These are phyloP conservation scores for Olivierus martensii DNA, from an alignment of 1,140 invertebrate genomes.

Conservation along the genomic window DNA sequence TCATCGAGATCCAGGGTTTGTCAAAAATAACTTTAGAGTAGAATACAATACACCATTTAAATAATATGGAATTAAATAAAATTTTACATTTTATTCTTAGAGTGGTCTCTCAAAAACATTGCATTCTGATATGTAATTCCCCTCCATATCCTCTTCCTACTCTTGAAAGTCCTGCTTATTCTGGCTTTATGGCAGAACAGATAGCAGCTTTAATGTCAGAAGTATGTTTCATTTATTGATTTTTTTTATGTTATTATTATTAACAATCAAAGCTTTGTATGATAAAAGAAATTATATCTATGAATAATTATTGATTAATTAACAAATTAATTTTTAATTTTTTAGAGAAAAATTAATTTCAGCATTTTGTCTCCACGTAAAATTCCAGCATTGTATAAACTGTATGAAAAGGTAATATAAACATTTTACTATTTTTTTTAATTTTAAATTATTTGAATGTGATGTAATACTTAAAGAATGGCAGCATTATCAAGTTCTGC, in stretches of 20 bases:
- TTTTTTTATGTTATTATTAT: too few relatives aligned
- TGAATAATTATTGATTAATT: too few relatives aligned
- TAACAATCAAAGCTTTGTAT: too few relatives aligned
- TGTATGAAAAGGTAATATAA: constrained; percentile 32
- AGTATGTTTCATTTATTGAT: constrained; percentile 29
- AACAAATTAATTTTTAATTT: constrained; percentile 24
- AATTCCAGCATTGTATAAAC: constrained; percentile 44
- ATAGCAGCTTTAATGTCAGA: constrained; percentile 54
- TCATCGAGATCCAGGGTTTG: constrained; percentile 41
- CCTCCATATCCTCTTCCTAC: constrained; percentile 75
- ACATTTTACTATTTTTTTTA: too few relatives aligned
- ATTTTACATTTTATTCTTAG: not conserved
- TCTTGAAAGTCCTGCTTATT: constrained; percentile 53
- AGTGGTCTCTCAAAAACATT: constrained; percentile 47
- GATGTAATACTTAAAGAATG: too few relatives aligned
- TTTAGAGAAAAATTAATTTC: constrained; percentile 61
- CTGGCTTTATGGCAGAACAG: constrained; percentile 56
- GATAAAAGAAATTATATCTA: too few relatives aligned
- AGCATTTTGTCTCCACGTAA: constrained; percentile 79
- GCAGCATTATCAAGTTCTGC: too few relatives aligned
- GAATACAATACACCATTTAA: not conserved
- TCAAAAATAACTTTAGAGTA: not conserved
- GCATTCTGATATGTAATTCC: constrained; percentile 83
- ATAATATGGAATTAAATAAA: not conserved
- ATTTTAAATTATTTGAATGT: too few relatives aligned